These are phyloP conservation scores for Rutpela maculata DNA, from an alignment of 2,888 invertebrate species.

Conservation along the genomic window DNA sequence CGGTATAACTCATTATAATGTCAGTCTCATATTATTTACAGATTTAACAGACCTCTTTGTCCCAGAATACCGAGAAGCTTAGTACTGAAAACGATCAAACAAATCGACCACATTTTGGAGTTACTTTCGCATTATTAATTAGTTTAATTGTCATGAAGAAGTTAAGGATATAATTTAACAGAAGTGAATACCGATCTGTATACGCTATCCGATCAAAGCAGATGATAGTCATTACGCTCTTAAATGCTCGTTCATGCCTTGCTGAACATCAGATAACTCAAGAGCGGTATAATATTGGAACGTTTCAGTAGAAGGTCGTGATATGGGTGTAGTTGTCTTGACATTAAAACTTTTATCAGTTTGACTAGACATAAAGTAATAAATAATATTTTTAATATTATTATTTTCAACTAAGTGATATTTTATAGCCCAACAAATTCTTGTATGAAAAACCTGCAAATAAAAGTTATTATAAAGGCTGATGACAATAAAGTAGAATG, in stretches of 20 bases:
- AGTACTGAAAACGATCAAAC: background rate
- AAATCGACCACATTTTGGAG: conserved; percentile 32
- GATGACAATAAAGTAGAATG: too few species aligned
- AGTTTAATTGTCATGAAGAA: conserved; percentile 45
- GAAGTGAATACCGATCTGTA: conserved; percentile 47
- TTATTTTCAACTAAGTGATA: too few species aligned
- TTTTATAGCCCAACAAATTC: too few species aligned
- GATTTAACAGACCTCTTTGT: background rate
- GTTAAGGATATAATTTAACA: conserved; percentile 42
- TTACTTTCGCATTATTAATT: conserved; percentile 47
- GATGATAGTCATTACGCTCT: conserved; percentile 66
- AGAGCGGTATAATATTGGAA: background rate
- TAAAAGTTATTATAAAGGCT: too few species aligned
- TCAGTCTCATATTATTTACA: background rate
- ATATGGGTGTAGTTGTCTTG: conserved; percentile 18
- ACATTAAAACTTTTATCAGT: conserved; percentile 16
- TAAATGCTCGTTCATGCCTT: conserved; percentile 60
- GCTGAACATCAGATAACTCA: conserved; percentile 28
- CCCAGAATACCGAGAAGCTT: background rate
- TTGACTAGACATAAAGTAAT: background rate
- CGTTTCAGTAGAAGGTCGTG: conserved; percentile 4
- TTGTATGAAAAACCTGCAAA: too few species aligned
- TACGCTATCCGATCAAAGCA: conserved; percentile 66
- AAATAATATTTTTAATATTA: background rate
- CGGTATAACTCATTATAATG: too few species aligned